Evolutionary conservation across 2,113 vertebrate species (phyloP).

Genomic region (Ancistrus triradiatus): DNA sequence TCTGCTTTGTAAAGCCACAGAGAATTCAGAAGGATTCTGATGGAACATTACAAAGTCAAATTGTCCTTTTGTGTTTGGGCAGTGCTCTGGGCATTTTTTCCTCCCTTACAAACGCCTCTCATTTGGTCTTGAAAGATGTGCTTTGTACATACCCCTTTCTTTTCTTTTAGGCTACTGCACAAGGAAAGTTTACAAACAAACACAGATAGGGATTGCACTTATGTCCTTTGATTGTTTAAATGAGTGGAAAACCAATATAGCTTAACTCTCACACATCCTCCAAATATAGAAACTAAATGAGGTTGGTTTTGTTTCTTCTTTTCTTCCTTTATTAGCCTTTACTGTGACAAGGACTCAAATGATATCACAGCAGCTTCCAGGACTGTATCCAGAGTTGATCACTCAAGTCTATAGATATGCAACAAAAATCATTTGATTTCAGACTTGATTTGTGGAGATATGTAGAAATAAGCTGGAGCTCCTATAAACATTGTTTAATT

Average conservation of each 20-base stretch:
- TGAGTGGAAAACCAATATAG: constrained; percentile 23
- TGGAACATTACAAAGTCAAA: constrained; percentile 46
- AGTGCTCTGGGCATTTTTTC: constrained; percentile 26
- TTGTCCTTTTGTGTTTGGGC: constrained; percentile 38
- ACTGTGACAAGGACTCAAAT: no score
- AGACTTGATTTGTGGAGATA: no score
- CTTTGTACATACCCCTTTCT: not conserved
- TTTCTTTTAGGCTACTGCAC: not conserved
- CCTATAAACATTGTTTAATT: no score
- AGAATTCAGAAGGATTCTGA: constrained; percentile 39
- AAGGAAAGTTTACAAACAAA: constrained; percentile 13
- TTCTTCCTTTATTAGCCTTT: no score
- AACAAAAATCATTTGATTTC: no score
- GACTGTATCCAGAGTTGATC: no score
- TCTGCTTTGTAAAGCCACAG: constrained; percentile 48
- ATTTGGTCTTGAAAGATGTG: constrained; percentile 12
- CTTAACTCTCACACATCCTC: not conserved
- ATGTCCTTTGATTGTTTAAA: constrained; percentile 29
- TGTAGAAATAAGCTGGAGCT: no score
- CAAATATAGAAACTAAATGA: not conserved
- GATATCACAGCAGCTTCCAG: no score
- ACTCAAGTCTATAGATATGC: no score
- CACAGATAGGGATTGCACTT: constrained; percentile 9
- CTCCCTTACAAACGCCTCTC: constrained; percentile 19
- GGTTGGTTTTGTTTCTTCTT: no score